Percentiles rank a stretch among this genome's conserved stretches.
Evolutionary conservation across 2,888 invertebrate genomes (phyloP).

Genomic region (Drosophila ezoana): DNA sequence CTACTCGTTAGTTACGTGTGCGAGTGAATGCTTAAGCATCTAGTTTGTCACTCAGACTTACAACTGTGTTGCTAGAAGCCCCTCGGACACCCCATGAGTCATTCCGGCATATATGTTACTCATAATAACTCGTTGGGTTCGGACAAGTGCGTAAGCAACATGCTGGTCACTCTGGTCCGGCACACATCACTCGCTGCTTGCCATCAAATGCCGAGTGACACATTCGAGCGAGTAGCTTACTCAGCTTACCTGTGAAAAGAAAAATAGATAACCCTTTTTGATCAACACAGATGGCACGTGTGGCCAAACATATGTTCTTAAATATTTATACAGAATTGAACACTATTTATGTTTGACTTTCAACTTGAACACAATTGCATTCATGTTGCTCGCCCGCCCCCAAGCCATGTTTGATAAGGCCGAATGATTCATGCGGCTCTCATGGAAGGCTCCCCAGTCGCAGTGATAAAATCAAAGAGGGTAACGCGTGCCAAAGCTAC

Average conservation of each 20-base stretch:
- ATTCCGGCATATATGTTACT: background rate
- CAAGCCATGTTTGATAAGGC: conserved; percentile 26
- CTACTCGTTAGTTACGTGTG: background rate
- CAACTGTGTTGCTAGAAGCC: background rate
- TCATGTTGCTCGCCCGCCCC: conserved; percentile 6
- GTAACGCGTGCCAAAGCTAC: conserved; percentile 5
- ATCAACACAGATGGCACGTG: conserved; percentile 18
- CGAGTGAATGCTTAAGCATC: background rate
- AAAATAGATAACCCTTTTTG: background rate
- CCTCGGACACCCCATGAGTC: background rate
- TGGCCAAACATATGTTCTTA: conserved; percentile 1
- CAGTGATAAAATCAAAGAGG: background rate
- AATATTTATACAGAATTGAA: conserved; percentile 19
- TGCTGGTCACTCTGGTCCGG: background rate
- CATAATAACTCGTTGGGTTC: background rate
- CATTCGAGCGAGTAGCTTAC: background rate
- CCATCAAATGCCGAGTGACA: background rate
- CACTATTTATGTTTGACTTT: conserved; percentile 40
- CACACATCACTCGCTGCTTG: background rate
- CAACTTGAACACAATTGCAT: conserved; percentile 25
- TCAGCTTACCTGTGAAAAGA: background rate
- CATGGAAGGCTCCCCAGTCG: conserved; percentile 6
- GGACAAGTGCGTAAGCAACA: conserved; percentile 10
- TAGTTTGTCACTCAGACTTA: background rate
- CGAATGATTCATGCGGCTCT: conserved; percentile 34